Percentiles rank a stretch among this genome's conserved stretches.
phyloP scores from a whole-genome alignment of 2,888 invertebrate genomes.

The Tridacna crocea region DNA sequence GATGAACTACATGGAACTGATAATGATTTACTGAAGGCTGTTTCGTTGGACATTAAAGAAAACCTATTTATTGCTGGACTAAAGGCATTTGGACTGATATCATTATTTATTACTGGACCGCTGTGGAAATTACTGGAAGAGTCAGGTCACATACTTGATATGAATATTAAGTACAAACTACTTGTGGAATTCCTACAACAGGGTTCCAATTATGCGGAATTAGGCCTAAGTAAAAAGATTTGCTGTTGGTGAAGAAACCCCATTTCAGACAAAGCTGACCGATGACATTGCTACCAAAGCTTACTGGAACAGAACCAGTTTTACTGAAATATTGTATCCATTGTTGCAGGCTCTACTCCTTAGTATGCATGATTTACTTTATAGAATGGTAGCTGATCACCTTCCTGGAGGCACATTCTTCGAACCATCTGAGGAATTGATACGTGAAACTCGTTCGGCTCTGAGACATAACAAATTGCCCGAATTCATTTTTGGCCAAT shows the following conservation, averaged over 20 bases:
- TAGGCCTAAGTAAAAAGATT: constrained; percentile 12
- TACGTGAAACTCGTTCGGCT: constrained; percentile 33
- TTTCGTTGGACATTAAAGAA: constrained; percentile 33
- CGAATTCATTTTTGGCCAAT: constrained; percentile 54
- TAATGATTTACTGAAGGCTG: constrained; percentile 29
- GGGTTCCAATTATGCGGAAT: not conserved
- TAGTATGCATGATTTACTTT: constrained; percentile 29
- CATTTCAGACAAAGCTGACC: constrained; percentile 13
- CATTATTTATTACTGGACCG: constrained; percentile 34
- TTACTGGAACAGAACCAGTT: constrained; percentile 3
- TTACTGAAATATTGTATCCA: constrained; percentile 22
- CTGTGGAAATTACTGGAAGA: constrained; percentile 33
- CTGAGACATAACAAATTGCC: constrained; percentile 57
- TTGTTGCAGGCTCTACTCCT: constrained; percentile 28
- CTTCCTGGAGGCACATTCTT: constrained; percentile 49
- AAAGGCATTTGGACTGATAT: constrained; percentile 29
- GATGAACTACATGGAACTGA: constrained; percentile 28
- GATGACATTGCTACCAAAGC: constrained; percentile 6
- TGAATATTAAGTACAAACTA: constrained; percentile 28
- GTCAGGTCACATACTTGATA: constrained; percentile 35
- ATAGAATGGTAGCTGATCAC: constrained; percentile 42
- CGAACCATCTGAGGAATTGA: constrained; percentile 13
- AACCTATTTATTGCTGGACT: constrained; percentile 30
- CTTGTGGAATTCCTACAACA: constrained; percentile 22
- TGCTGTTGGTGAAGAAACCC: constrained; percentile 21